Base-by-base conservation (phyloP, 2,888 invertebrate genomes). In the Patella caerulea region DNA sequence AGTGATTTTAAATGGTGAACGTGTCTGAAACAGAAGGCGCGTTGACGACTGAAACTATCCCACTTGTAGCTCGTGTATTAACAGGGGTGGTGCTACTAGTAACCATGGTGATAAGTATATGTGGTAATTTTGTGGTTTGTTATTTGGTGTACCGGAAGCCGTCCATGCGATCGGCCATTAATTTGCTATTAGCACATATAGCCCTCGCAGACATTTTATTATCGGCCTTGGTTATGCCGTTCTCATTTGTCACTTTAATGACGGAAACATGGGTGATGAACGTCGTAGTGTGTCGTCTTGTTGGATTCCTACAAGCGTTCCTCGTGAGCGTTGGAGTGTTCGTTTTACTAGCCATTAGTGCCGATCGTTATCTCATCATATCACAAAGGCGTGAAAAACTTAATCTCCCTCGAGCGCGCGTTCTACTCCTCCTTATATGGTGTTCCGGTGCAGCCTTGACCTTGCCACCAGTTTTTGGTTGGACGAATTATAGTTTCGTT, bases 91-190 rank as follows among this genome's bases (percentile, higher is more conserved):
- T 82, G 0, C 69, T 79, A 11, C 65, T 80, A 14, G 59, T 84
- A 3, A 78, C 82, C n/a, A 81, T 84, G 4, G 75, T 82, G 52
- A 81, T 84, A 15, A 56, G 81, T 9, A 72, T 85, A 17, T 82
- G 85, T 52, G 90, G 90, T 14, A 90, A 90, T 79, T 74, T 79
- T 12, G 72, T 89, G n/a, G 84, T 88, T 15, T 89, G 89, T 75
- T 75, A 87, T 24, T 83, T 90, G 29, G 88, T 90, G 17, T 86
- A 86, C 74, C 84, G 86, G 34, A 88, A 89, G 78, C 84, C 87
- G 0, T 82, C 87, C 53, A 90, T 90, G 90, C 81, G 89, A 14
- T 90, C 90, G 0, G 87, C 88, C 69, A 90, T 90, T 77, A 90
- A 90, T 78, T 77, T 90, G 11, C 81, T 90, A 9, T 81, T 90